Evolutionary conservation across 2,797 vertebrate species (phyloP), one percentile per base, ranked within the genome.

Genomic region (Xiphophorus birchmanni): DNA sequence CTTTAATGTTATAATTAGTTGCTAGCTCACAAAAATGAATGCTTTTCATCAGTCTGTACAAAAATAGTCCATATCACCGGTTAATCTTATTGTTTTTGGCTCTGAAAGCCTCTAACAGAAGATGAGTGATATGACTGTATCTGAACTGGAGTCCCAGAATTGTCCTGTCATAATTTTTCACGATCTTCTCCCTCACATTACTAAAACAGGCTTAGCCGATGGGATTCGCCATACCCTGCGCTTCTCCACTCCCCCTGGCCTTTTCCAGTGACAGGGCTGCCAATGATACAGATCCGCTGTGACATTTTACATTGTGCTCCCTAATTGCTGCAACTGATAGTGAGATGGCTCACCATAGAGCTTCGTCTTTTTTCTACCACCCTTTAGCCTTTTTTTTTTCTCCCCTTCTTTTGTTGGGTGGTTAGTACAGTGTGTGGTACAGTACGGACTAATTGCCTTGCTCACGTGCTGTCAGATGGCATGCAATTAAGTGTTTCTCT

Each of bases 281-380:
- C 88, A 86, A 92, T 94, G 93, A 95, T 93, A 92, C 92, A 94
- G 93, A 95, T 95, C 91, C 90, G 40, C 92, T 88, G 89, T 95
- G 93, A 95, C 94, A 94, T 95, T 95, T 94, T 93, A 93, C 94
- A 93, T 93, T 94, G 92, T 94, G 90, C 83, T 91, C 84, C 89
- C 90, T 95, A 95, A 95, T 95, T 96, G 90, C 90, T 86, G 88
- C 90, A 90, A 90, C 91, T 92, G 90, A 92, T 91, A 86, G 91
- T 86, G 76, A 89, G 90, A 93, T 86, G 89, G 89, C 85, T 93
- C 93, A 80, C 83, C 82, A 79, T 91, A 91, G 87, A 88, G 91
- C 92, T 92, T 87, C 84, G 76, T 58, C 54, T 58, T 63, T 63
- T 81, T 82, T 67, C n/a, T 42, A 79, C 69, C 17, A 48, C 56